A percentile compares a stretch with the other conserved stretches of the same genome.
Evolutionary conservation across 2,888 invertebrate species (phyloP).

Genomic region (Cancer borealis): DNA sequence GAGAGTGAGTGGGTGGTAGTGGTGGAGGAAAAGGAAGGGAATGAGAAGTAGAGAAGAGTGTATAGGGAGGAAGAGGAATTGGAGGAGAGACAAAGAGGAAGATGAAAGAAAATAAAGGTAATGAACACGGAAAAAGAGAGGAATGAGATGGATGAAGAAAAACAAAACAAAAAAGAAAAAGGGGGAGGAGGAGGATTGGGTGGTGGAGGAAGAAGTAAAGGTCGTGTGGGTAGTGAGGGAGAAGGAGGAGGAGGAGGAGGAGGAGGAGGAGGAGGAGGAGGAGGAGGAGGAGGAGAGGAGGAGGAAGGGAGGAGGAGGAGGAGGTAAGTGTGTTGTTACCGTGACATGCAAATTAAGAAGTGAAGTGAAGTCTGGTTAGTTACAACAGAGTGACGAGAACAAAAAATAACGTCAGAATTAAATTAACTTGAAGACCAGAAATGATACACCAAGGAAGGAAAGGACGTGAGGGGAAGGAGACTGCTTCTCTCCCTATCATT

Average conservation of each 20-base stretch:
- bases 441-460: neutral
- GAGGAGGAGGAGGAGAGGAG: neutral
- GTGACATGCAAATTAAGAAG: slow-evolving; percentile 11
- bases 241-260: neutral
- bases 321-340: neutral
- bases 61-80: neutral
- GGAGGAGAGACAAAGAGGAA: neutral
- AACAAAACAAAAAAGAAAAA: neutral
- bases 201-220: neutral
- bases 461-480: neutral
- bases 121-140: neutral
- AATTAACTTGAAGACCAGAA: slow-evolving; percentile 21
- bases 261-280: neutral
- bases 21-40: neutral
- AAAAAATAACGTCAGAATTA: neutral
- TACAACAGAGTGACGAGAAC: neutral
- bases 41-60: neutral
- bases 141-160: no score
- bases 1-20: neutral
- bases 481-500: neutral
- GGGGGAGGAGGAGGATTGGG: neutral
- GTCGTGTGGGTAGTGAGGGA: no score
- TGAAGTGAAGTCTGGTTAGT: neutral
- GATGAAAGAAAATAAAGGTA: neutral
- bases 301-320: neutral